phyloP scores from a whole-genome alignment of 2,888 invertebrate species.

The Noctua fimbriata region DNA sequence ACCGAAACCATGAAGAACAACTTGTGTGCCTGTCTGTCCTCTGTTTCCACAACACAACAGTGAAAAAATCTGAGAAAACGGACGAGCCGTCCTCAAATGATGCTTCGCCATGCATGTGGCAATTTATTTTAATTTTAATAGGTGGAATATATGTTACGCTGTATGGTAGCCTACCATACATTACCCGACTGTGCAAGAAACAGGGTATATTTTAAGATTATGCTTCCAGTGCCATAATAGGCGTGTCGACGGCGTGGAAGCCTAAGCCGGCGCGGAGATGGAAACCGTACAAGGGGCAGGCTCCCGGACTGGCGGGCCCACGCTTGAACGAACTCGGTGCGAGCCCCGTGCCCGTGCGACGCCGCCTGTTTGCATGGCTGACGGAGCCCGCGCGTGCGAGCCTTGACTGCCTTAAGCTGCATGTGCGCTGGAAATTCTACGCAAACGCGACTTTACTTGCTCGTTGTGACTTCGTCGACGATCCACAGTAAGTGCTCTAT shows the following conservation, averaged over 20 bases:
- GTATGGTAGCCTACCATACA: neutral
- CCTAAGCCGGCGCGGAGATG: neutral
- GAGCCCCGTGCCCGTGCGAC: slow-evolving; percentile 43
- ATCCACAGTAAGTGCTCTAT: slow-evolving; percentile 13
- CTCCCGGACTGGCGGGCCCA: slow-evolving; percentile 43
- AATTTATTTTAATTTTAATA: too few species aligned
- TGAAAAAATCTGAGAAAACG: too few species aligned
- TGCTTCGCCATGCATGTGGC: too few species aligned
- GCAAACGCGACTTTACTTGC: neutral
- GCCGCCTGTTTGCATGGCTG: slow-evolving; percentile 40
- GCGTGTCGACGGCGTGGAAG: slow-evolving; percentile 45
- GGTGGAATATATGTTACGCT: too few species aligned
- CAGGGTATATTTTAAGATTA: neutral
- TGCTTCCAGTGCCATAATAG: slow-evolving; percentile 32
- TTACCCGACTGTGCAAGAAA: neutral
- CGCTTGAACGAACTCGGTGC: slow-evolving; percentile 42
- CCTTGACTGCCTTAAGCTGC: fast-evolving
- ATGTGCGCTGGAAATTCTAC: slow-evolving; percentile 34
- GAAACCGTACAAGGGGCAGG: fast-evolving
- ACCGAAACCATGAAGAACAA: too few species aligned
- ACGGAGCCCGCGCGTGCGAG: neutral
- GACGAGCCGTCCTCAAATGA: too few species aligned
- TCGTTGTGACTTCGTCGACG: slow-evolving; percentile 22
- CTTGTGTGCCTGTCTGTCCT: too few species aligned
- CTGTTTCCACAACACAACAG: too few species aligned